Evolutionary conservation across 2,888 invertebrate species (phyloP), one percentile per base, ranked within the genome.

Genomic region (Drosophila flavopinicola): DNA sequence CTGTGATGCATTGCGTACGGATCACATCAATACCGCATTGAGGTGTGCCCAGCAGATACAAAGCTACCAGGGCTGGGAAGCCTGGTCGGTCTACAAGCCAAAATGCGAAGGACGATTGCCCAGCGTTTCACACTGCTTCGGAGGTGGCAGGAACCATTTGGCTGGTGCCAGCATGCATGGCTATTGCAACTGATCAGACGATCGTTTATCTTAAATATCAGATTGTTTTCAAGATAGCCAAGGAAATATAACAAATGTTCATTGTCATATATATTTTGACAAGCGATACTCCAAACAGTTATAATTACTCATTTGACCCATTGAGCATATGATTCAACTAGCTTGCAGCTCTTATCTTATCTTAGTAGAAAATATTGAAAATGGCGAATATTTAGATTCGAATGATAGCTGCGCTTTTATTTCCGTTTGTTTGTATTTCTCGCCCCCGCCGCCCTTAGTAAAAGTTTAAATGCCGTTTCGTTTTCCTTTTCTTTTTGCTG

Each of bases 401-500:
- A 59, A 72, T 41, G 79, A 85, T 17, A 77, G 61, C 10, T 87
- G 88, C 2, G n/a, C n/a, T 25, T 56, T 58, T 58, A 58, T 58
- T 58, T 56, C 5, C 11, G 6, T 20, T 32, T 15, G 9, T 1
- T 7, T 13, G 13, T 2, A 3, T 30, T 33, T 15, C 7, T 10
- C 13, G 9, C 10, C 9, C 5, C 29, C 41, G n/a, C 17, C 13
- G 7, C 10, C 66, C 20, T 11, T 23, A 63, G 10, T 57, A 48
- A 67, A 58, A 42, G 45, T 15, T 6, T 35, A 17, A 39, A 49
- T 32, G 32, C 10, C 29, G 29, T 27, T 69, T 75, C 20, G 53
- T 76, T 85, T 87, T 84, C 71, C 84, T 75, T 78, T 83, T 85
- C 80, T 83, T 85, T 77, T 82, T 88, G 79, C 80, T 88, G 73